These are phyloP conservation scores for Coccyzus lansbergi DNA, from an alignment of 2,797 vertebrate genomes.

Conservation along the genomic window DNA sequence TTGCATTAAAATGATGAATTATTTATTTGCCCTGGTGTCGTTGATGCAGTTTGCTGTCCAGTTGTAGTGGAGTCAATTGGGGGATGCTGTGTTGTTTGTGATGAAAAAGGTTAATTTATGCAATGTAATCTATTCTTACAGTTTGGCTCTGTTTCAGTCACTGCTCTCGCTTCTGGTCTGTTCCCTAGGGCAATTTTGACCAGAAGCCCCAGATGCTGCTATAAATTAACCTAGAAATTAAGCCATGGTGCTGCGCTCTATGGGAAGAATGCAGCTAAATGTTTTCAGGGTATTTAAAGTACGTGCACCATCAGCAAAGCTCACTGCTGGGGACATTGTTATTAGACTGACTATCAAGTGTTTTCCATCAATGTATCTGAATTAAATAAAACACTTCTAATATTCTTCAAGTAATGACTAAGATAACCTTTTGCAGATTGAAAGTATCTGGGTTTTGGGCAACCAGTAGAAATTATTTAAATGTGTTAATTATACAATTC, in stretches of 20 bases:
- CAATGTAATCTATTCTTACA: background rate
- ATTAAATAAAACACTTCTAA: background rate
- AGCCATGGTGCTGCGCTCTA: background rate
- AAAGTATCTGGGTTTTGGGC: background rate
- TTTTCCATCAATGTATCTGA: background rate
- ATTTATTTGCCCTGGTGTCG: background rate
- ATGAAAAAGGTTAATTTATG: background rate
- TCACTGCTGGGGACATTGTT: background rate
- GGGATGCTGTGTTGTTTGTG: background rate
- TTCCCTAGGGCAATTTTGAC: background rate
- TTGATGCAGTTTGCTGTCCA: background rate
- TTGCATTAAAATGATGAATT: background rate
- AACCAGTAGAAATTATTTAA: background rate
- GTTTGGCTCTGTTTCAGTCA: background rate
- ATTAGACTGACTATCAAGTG: background rate
- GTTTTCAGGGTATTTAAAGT: background rate
- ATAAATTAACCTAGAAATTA: background rate
- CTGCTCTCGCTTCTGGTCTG: background rate
- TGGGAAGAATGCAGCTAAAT: background rate
- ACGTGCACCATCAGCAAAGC: fast-evolving
- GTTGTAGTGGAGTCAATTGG: background rate
- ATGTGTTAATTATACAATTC: background rate
- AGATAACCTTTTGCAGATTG: background rate
- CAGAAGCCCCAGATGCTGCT: background rate
- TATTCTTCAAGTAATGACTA: background rate